Base-by-base conservation (phyloP, 2,113 vertebrate species). In the Jacana jacana region DNA sequence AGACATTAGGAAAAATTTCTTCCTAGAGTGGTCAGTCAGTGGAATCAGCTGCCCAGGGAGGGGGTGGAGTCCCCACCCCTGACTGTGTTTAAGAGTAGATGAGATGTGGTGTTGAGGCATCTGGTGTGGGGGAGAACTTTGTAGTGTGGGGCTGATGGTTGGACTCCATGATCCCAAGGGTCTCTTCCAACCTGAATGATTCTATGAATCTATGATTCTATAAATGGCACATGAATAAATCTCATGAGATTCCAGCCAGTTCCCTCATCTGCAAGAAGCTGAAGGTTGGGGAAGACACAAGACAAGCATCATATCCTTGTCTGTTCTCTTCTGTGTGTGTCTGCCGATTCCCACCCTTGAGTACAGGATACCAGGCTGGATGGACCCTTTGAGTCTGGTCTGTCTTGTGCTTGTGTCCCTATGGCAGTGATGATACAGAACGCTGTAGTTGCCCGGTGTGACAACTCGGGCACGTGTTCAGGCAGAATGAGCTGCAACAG, bases 381-480 rank as follows among this genome's bases (percentile, higher is more conserved):
- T 17, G 77, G n/a, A 42, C 25, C 15, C 37, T 63, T 39, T 4
- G 40, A 17, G 30, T 14, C 20, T 89, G 91, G 20, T 24, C 37
- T 27, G 24, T 5, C 9, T 11, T 28, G 7, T 28, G 42, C n/a
- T 24, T 51, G 0, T n/a, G 71, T 9, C n/a, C 51, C 37, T 61
- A 1, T n/a, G 15, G 51, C 65, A 78, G 49, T 4, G 79, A 42
- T 60, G 39, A 5, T 2, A 0, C 37, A 27, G 33, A 0, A 42
- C 44, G 58, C 71, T 82, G 33, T 33, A 2, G 5, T 48, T 23
- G 15, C 31, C n/a, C 23, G 7, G 25, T 3, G 27, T 63, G 79
- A 31, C 37, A n/a, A 3, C 49, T 14, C 10, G 3, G 51, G 17
- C 10, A 6, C 0, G 0, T 6, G 12, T 10, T 39, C 24, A 63